Evolutionary conservation across 2,888 invertebrate genomes (phyloP), one percentile per base, ranked within the genome.

Genomic region (Alentia gelatinosa): DNA sequence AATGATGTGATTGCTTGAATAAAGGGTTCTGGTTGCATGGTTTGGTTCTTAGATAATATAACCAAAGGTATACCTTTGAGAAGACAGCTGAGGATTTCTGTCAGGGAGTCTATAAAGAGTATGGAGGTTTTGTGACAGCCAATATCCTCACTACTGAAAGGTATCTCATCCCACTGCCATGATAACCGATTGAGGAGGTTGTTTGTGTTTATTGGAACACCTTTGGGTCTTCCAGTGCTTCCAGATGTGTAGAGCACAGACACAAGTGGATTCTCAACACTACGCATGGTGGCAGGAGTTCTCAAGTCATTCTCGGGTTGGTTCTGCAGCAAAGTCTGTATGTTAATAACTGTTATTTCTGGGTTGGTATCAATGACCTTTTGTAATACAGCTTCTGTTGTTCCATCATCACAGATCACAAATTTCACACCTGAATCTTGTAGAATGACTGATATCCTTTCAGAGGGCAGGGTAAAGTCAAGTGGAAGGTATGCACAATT

Each of bases 81-180:
- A 79, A 98, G 95, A 0, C 98, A 98, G 0, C 98, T 98, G 98
- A 98, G 98, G 90, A 98, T 97, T 96, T 98, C 98, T 0, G 98
- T 97, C 12, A 98, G 97, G 0, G 98, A 98, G 95, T 98, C 98
- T 3, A 98, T 98, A 95, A 98, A 99, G 0, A 98, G 98, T 30
- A 98, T 96, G 0, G 98, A 98, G 0, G 98, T 98, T 96, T 98
- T 98, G 96, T 98, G 98, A 0, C 98, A 97, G 94, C 98, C 98
- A 3, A 97, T 97, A 12, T 97, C 97, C 94, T 98, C 98, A 0
- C 97, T 97, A 0, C 97, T 96, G 96, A 97, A 98, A 0, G 98
- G 98, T 95, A 98, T 98, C 0, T 97, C 97, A 26, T 97, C 97
- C 97, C 98, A 98, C 95, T 98, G 98, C 98, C 98, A 98, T 95